A percentile compares a stretch with the other conserved stretches of the same genome.
These are phyloP conservation scores for Esperia sulphurella DNA, from an alignment of 2,888 invertebrate genomes.

Conservation along the genomic window DNA sequence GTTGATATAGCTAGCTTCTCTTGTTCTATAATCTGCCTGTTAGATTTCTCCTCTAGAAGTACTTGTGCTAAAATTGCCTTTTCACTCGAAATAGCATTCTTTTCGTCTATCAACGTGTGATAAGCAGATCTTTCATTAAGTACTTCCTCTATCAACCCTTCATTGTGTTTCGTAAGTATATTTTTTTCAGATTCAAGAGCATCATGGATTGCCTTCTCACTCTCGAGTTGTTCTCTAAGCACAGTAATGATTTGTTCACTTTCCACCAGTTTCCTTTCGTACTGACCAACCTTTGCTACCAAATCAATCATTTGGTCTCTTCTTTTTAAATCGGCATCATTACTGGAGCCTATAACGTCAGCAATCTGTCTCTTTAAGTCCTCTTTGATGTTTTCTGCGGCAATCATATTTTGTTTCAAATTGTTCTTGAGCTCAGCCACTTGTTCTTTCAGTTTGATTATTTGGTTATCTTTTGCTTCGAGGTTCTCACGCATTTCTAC, in stretches of 20 bases:
- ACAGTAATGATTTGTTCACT: conserved; percentile 6
- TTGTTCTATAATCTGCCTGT: conserved; percentile 24
- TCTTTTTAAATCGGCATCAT: conserved; percentile 1
- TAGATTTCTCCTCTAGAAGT: conserved; percentile 25
- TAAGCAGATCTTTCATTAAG: conserved; percentile 12
- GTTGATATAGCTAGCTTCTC: conserved; percentile 1
- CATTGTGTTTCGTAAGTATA: conserved; percentile 19
- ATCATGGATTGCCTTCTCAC: conserved; percentile 20
- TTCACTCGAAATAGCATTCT: conserved; percentile 22
- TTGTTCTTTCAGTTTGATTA: not conserved
- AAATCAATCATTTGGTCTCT: conserved; percentile 2
- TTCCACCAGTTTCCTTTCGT: conserved; percentile 15
- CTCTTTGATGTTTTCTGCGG: conserved; percentile 16
- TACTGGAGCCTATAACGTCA: not conserved
- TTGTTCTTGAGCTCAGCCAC: not conserved
- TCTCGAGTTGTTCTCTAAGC: conserved; percentile 12
- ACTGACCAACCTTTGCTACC: conserved; percentile 4
- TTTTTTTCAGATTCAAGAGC: conserved; percentile 23
- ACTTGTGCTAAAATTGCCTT: conserved; percentile 22
- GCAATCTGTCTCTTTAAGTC: conserved; percentile 8
- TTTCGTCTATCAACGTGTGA: conserved; percentile 23
- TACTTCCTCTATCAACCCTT: conserved; percentile 13
- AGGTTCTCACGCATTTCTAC: conserved; percentile 26
- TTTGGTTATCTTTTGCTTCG: conserved; percentile 24
- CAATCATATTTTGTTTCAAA: conserved; percentile 17